phyloP scores from a whole-genome alignment of 2,113 vertebrate genomes.

The Paramisgurnus dabryanus region DNA sequence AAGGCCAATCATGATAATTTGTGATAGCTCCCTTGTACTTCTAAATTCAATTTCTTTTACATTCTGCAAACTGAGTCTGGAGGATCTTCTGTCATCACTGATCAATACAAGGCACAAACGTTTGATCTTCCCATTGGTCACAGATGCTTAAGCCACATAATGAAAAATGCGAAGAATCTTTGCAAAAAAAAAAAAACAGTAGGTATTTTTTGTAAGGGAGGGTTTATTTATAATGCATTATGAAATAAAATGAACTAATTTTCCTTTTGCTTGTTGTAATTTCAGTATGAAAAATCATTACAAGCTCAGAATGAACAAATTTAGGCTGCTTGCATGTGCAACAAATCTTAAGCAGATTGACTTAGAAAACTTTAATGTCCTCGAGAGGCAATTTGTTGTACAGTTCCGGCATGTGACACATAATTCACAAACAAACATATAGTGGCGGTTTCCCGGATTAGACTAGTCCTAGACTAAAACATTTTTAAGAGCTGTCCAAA shows the following conservation, averaged over 20 bases:
- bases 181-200: slow-evolving; percentile 8
- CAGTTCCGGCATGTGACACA: no score
- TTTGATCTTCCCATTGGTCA: slow-evolving; percentile 10
- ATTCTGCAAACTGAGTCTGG: slow-evolving; percentile 32
- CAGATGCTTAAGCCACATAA: slow-evolving; percentile 28
- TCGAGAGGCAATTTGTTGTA: no score
- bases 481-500: no score
- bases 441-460: no score
- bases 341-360: not conserved
- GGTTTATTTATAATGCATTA: not conserved
- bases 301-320: not conserved
- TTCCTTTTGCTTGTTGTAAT: not conserved
- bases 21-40: slow-evolving; percentile 29
- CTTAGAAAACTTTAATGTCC: no score
- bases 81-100: slow-evolving; percentile 4
- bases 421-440: no score
- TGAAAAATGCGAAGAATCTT: slow-evolving; percentile 41
- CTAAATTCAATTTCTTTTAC: slow-evolving; percentile 10
- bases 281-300: not conserved
- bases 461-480: no score
- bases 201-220: not conserved
- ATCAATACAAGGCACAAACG: slow-evolving; percentile 3
- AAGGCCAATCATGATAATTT: slow-evolving; percentile 22
- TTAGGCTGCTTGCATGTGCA: not conserved
- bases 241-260: not conserved